Base-by-base conservation (phyloP, 37 sponge, comb jelly and placozoan species). In the Crambe crambe region DNA sequence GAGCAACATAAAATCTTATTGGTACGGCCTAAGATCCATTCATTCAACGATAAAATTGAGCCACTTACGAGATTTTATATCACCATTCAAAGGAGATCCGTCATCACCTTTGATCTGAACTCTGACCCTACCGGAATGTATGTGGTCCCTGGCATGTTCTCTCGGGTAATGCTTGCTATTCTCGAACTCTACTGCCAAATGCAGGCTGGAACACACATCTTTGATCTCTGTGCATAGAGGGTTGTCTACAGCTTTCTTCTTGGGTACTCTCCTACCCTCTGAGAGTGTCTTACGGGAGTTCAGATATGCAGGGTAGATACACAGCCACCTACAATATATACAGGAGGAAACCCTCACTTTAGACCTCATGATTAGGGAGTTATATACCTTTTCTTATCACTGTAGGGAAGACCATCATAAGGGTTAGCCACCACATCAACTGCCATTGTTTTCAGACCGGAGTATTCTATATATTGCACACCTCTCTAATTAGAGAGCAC, bases 271-370 rank as follows among this genome's bases (percentile, higher is more conserved):
- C 58, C 94, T 85, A 1, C 94, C 94, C 2, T 86, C 88, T 68
- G 44, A 61, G 56, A 86, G 12, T 2, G 87, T 86, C 78, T 86
- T 93, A 27, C 72, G 81, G 25, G 87, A 34, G 42, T 93, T 87
- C 22, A 93, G 65, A 36, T 93, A 93, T 0, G 88, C 79, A 22
- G 94, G 94, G 77, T 93, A 93, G 23, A 90, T 37, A 29, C 78
- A 59, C 20, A 93, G 56, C 91, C 91, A 93, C 80, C 93, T 92
- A 58, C 3, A 37, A 36, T n/a, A n/a, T n/a, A n/a, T n/a, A n/a
- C n/a, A n/a, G 64, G 64, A 62, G n/a, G n/a, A 36, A 37, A 36
- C 36, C 3, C 70, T 12, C 35, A 20, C 15, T 62, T 26, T 8
- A 62, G 64, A 56, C 12, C n/a, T n/a, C n/a, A n/a, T n/a, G n/a